Conservation (phyloP, 2,797 vertebrate genomes). For the Chromobotia macracanthus region DNA sequence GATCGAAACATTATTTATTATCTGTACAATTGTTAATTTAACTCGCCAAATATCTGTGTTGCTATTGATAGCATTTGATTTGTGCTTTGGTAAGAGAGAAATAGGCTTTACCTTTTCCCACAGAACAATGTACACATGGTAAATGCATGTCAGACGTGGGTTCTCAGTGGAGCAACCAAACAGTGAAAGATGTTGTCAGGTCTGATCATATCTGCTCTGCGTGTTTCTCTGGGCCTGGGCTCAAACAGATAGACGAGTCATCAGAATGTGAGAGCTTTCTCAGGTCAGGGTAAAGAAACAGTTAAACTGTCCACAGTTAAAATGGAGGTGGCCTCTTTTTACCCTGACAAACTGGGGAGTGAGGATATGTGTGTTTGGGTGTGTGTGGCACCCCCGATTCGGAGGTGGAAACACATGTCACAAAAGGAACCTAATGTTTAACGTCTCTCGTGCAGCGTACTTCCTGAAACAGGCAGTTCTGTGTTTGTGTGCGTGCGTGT, state of each 20-base stretch:
- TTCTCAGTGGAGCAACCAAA: slow-evolving; percentile 58
- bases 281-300: slow-evolving; percentile 59
- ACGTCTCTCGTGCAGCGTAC: slow-evolving; percentile 76
- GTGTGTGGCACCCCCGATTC: slow-evolving; percentile 39
- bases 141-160: slow-evolving; percentile 60
- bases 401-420: slow-evolving; percentile 78
- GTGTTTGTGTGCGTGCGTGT: slow-evolving; percentile 24
- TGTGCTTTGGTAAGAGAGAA: background rate
- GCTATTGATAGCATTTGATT: background rate
- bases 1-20: background rate
- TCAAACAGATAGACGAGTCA: slow-evolving; percentile 63
- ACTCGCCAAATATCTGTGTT: background rate
- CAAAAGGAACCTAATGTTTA: slow-evolving; percentile 83
- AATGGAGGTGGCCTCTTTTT: slow-evolving; percentile 31
- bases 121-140: slow-evolving; percentile 22
- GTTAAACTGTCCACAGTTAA: slow-evolving; percentile 71
- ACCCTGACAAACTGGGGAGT: slow-evolving; percentile 10
- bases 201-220: slow-evolving; percentile 68
- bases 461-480: slow-evolving; percentile 78
- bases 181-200: slow-evolving; percentile 65
- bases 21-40: background rate
- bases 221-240: slow-evolving; percentile 66
- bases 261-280: slow-evolving; percentile 56
- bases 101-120: slow-evolving; percentile 9
- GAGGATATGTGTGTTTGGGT: slow-evolving; percentile 21